These are phyloP conservation scores for Leptopilina myrica DNA, from an alignment of 2,888 invertebrate genomes.

Conservation along the genomic window DNA sequence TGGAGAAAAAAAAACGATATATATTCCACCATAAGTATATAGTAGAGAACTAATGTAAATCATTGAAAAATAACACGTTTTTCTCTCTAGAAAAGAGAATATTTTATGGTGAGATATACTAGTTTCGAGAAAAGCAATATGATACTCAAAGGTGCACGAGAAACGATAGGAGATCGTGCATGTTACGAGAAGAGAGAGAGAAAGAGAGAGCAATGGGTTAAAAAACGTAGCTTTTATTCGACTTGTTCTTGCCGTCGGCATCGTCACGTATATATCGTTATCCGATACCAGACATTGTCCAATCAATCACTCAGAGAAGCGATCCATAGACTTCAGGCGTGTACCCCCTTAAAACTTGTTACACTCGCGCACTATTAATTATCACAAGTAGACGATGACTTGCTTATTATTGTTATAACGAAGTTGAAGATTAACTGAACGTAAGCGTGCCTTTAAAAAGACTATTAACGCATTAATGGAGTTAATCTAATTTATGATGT, in stretches of 20 bases:
- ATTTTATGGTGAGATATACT: constrained; percentile 33
- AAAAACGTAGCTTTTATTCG: constrained; percentile 42
- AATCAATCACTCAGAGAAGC: constrained; percentile 60
- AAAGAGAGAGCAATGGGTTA: constrained; percentile 9
- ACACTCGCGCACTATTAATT: constrained; percentile 64
- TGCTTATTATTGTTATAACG: constrained; percentile 53
- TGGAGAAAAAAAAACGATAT: background rate
- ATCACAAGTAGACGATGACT: constrained; percentile 58
- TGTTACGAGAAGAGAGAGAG: constrained; percentile 4
- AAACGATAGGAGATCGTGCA: constrained; percentile 37
- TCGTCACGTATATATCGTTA: constrained; percentile 57
- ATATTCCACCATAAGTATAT: background rate
- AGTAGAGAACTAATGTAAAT: background rate
- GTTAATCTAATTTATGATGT: background rate
- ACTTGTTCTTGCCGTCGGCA: constrained; percentile 52
- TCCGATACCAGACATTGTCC: constrained; percentile 54
- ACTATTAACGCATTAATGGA: constrained; percentile 7
- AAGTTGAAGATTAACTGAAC: constrained; percentile 26
- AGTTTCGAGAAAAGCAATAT: constrained; percentile 30
- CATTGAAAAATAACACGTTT: constrained; percentile 19
- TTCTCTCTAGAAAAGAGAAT: constrained; percentile 8
- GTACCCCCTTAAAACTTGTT: constrained; percentile 57
- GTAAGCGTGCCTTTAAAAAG: constrained; percentile 32
- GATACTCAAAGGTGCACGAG: constrained; percentile 36
- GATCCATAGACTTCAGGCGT: constrained; percentile 54